Evolutionary conservation across 1,140 invertebrate genomes (phyloP), one percentile per base, ranked within the genome.

Genomic region (Arion vulgaris): DNA sequence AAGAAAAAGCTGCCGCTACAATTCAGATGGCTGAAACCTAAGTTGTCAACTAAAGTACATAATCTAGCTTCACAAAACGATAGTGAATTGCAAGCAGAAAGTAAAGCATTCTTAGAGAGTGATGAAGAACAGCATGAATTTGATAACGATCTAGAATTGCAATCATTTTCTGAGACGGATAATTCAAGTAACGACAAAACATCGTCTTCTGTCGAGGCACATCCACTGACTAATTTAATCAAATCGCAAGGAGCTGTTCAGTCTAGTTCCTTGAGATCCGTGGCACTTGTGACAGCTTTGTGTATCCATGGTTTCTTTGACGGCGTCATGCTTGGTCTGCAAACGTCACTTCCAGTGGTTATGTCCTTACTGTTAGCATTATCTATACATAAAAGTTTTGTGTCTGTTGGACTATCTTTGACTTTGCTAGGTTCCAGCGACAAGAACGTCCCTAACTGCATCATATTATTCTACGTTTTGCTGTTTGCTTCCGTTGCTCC

Each of bases 101-200:
- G 23, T 57, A 4, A n/a, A 19, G 23, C 53, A 23, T 57, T 57
- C 5, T 15, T 19, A 23, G 53, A 19, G 23, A 9, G 9, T 57
- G 53, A n/a, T 57, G 53, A 57, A 19, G 26, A n/a, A 2, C 53
- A 19, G 23, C 17, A n/a, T n/a, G 17, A 19, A 4, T 23, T 57
- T 57, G 53, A 57, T 57, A n/a, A 5, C 5, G 19, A 19, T n/a
- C 26, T 23, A 15, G 45, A 49, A 49, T 23, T 57, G 53, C 17
- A 57, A 57, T 57, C 26, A 4, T 2, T 4, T 11, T 57, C 53
- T n/a, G 53, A n/a, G 53, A n/a, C 9, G 23, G 15, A n/a, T 11
- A 23, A 5, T 23, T 57, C 82, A 83, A 87, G 62, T 77, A n/a
- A n/a, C n/a, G n/a, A n/a, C n/a, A 89, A 88, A 87, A 87, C 86